Evolutionary conservation across 1,140 invertebrate genomes (phyloP), one percentile per base, ranked within the genome.

Genomic region (Apocrypta bakeri): DNA sequence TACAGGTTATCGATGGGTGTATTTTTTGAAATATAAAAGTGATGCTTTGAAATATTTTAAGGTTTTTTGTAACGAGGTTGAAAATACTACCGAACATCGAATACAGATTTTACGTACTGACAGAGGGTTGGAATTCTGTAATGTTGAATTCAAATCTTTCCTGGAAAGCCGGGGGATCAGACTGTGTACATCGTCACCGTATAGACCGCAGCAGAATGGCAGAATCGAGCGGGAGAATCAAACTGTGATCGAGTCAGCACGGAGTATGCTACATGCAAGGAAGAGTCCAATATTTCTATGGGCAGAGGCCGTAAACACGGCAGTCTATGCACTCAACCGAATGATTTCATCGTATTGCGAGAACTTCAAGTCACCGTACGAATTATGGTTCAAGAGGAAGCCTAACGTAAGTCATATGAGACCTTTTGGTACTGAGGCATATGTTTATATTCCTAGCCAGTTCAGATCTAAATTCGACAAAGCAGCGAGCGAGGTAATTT

Each of bases 231-330:
- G 90, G 66, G 88, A 89, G 14, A 90, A 92, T 85, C 76, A 91
- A 24, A 90, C 89, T 1, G 83, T 92, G 12, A 82, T 90, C 8
- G 90, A 93, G 77, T 86, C 76, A 71, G 91, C 90, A 1, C 74
- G 89, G 33, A 83, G 87, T n/a, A 90, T 93, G 90, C 31, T 93
- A 7, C 72, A 68, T 66, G 56, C 27, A 12, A 40, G 12, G 24
- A 9, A 24, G 14, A 9, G 31, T 4, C 61, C 56, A 25, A 84
- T 87, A 61, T 69, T 82, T 2, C 86, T 92, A 56, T 93, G 91
- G 92, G 90, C 88, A 11, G 92, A 93, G 87, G 92, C 92, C 11
- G 84, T 90, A 0, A 83, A 86, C 63, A 92, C 89, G 17, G 89
- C 89, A 0, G 85, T 85, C 0, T 89, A 91, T 71, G 72, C 88